These are phyloP conservation scores for Brachionus calyciflorus DNA, from an alignment of 1,140 invertebrate species.

Conservation along the genomic window DNA sequence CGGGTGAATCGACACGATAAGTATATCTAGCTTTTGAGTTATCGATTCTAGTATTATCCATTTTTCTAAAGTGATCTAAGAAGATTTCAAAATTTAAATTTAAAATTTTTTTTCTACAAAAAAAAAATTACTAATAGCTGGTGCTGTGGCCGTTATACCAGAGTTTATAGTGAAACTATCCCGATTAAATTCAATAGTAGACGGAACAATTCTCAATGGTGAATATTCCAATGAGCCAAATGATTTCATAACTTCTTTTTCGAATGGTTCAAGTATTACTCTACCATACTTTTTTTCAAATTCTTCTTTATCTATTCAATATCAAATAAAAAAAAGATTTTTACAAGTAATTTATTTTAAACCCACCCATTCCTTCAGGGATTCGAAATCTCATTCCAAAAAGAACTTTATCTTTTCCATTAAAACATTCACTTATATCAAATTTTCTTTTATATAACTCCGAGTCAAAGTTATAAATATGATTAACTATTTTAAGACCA, in stretches of 20 bases:
- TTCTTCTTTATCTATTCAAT: not conserved
- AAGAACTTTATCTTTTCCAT: slow-evolving; percentile 27
- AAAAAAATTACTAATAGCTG: not conserved
- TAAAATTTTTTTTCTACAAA: not conserved
- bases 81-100: not conserved
- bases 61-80: slow-evolving; percentile 41
- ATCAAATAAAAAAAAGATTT: not conserved
- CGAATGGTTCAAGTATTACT: slow-evolving; percentile 3
- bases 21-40: slow-evolving; percentile 1
- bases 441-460: not conserved
- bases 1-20: not conserved
- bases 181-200: not conserved
- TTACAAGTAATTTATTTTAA: not conserved
- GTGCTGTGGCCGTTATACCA: not conserved
- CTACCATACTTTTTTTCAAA: slow-evolving; percentile 4
- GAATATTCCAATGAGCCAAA: not conserved
- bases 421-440: slow-evolving; percentile 29
- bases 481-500: not conserved
- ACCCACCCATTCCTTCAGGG: not conserved
- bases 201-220: slow-evolving; percentile 29
- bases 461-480: slow-evolving; percentile 27
- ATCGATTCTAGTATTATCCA: slow-evolving; percentile 15
- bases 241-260: not conserved
- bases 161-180: slow-evolving; percentile 9
- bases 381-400: slow-evolving; percentile 26